Evolutionary conservation across 2,113 vertebrate genomes (phyloP), one percentile per base, ranked within the genome.

Genomic region (Myotis brandtii): DNA sequence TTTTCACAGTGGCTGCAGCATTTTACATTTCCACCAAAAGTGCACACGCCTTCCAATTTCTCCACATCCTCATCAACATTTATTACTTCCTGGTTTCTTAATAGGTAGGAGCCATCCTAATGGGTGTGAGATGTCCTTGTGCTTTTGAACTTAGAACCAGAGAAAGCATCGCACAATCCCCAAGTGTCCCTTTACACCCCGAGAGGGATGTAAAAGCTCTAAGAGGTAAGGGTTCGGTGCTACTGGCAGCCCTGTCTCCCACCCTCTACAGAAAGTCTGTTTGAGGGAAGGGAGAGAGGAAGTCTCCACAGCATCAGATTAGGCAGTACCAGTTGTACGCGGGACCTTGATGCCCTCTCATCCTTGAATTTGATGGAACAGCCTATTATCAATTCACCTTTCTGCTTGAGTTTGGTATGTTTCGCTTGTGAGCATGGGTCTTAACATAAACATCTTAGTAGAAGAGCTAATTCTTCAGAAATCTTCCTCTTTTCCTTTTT

Each of bases 141-240:
- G 56, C 80, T 89, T 88, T 48, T 48, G 54, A 91, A 96, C n/a
- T 84, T 18, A 79, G 46, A 77, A 91, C 54, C 20, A 95, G n/a
- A 88, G 30, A 62, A 62, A 93, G 48, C 32, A 69, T 62, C 66
- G 75, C 21, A 76, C 14, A 21, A 18, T n/a, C 46, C 46, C 46
- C 46, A 46, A 11, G 46, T 11, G 46, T 11, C 46, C 46, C 11
- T 11, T 46, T 46, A 46, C 46, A 46, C 46, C 10, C 46, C 9
- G 10, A 46, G 43, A 46, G 46, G 17, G 66, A 32, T 86, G 46
- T 52, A 37, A 76, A 75, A 72, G 30, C 20, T 56, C 17, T 37
- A 77, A 13, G 32, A 32, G 3, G 25, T 14, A 25, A 72, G 67
- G 46, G 9, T 21, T 56, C 27, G 6, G 34, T 37, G 27, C 14